A percentile compares a stretch with the other conserved stretches of the same genome.
Conservation (phyloP, 2,888 invertebrate genomes). For the Ornithoptera priamus region DNA sequence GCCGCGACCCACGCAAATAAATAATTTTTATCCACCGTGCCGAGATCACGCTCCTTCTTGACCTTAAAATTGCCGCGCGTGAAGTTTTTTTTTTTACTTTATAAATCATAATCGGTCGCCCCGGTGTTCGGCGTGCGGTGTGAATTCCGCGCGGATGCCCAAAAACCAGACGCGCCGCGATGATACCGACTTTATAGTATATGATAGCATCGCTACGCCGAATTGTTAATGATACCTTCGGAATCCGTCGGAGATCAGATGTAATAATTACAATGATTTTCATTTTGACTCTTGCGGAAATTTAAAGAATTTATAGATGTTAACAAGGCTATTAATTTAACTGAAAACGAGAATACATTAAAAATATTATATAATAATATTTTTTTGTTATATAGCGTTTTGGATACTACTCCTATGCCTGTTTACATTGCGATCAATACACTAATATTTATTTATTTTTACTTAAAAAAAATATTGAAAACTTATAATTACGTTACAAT, state of each 20-base stretch:
- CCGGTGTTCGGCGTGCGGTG: conserved; percentile 48
- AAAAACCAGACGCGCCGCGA: conserved; percentile 46
- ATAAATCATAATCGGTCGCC: conserved; percentile 66
- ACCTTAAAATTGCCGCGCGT: conserved; percentile 71
- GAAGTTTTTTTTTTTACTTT: conserved; percentile 51
- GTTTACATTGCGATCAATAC: too few relatives aligned
- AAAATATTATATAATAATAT: too few relatives aligned
- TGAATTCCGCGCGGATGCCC: conserved; percentile 42
- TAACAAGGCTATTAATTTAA: background rate
- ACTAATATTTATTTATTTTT: too few relatives aligned
- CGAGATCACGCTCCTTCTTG: conserved; percentile 71
- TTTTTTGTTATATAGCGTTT: too few relatives aligned
- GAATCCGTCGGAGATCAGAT: conserved; percentile 50
- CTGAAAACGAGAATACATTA: background rate
- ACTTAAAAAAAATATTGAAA: too few relatives aligned
- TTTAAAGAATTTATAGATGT: background rate
- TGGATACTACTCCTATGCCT: too few relatives aligned
- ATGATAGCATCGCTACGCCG: conserved; percentile 56
- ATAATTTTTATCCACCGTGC: conserved; percentile 73
- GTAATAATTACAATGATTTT: conserved; percentile 50
- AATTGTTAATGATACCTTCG: conserved; percentile 68
- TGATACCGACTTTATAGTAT: conserved; percentile 44
- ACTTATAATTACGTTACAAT: too few relatives aligned
- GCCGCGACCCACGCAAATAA: conserved; percentile 78
- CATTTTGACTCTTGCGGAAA: conserved; percentile 21